Conservation (phyloP, 2,113 vertebrate genomes). For the Phaethornis superciliosus region DNA sequence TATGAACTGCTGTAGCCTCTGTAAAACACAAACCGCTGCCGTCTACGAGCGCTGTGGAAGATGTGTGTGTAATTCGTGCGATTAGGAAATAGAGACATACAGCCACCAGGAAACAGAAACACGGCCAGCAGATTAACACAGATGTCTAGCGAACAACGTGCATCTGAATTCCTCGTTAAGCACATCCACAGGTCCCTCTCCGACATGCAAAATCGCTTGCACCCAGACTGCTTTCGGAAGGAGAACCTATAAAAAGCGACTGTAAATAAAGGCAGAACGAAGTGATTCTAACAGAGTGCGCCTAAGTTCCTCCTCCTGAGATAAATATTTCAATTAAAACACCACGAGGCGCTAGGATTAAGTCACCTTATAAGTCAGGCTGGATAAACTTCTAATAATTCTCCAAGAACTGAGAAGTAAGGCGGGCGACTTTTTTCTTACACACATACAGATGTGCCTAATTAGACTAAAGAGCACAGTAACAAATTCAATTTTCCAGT, state of each 20-base stretch:
- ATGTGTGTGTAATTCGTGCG: background rate
- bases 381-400: background rate
- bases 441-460: background rate
- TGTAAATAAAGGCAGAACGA: background rate
- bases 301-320: background rate
- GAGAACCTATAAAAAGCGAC: background rate
- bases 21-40: background rate
- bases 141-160: background rate
- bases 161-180: background rate
- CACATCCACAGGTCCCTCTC: background rate
- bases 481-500: background rate
- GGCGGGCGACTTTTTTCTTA: background rate
- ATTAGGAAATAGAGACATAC: slow-evolving; percentile 7
- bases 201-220: background rate
- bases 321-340: slow-evolving; percentile 10
- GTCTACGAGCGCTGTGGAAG: background rate
- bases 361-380: background rate
- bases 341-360: background rate
- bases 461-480: background rate
- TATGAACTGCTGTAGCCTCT: slow-evolving; percentile 1
- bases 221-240: background rate
- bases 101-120: background rate
- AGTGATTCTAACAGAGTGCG: background rate
- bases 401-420: background rate
- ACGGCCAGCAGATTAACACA: background rate